Base-by-base conservation (phyloP, 2,888 invertebrate genomes). In the Synanthedon tipuliformis region DNA sequence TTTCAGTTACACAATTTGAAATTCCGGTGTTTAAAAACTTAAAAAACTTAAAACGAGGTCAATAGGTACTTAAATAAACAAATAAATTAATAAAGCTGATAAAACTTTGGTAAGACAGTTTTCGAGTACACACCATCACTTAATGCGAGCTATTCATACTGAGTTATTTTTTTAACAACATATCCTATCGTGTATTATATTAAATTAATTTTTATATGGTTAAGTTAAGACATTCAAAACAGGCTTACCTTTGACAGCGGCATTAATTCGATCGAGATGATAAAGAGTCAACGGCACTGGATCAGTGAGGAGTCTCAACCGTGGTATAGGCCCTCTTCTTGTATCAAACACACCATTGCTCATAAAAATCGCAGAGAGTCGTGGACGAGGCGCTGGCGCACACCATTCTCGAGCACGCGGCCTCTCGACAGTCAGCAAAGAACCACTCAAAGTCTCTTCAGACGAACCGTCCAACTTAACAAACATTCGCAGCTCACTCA, bases 271-370 rank as follows among this genome's bases (percentile, higher is more conserved):
- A 58, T 89, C 88, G 64, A 89, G 73, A 66, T 89, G 88, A 60
- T 87, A 87, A 34, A 89, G 74, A 3, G 88, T 88, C 59, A 89
- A 68, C 4, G 89, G 87, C 56, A 89, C 81, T n/a, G 89, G 89
- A 61, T 87, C 88, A 15, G 86, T 84, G 50, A 86, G 59, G 49
- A 87, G 65, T 45, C 75, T 74, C 34, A 88, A 68, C 50, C 78
- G 70, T 12, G 78, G 80, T 11, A 71, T 64, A 1, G 74, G 73
- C 56, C 76, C 75, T 59, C 80, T 68, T 16, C 71, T 70, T 51
- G 65, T 59, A 27, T 78, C 76, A 50, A 69, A 70, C 10, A 69
- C 65, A 16, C 77, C 82, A 58, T 80, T 78, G 55, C 88, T 82
- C 53, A 88, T 67, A 61, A 88, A 88, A 54, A 88, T 83, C 4